Conservation (phyloP, 1,140 invertebrate genomes). For the Apis florea region DNA sequence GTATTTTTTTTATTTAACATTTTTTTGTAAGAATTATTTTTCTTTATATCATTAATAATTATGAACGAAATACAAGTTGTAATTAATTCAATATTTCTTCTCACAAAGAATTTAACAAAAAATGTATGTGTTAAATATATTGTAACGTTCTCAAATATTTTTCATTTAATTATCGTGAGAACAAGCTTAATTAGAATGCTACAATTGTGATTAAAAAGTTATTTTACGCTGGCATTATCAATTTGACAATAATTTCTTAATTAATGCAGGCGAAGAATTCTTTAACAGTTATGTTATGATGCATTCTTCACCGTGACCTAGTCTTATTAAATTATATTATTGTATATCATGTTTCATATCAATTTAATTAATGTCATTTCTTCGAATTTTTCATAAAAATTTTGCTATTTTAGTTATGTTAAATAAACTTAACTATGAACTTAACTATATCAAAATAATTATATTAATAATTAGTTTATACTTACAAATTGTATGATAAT, state of each 20-base stretch:
- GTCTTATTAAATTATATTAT: constrained; percentile 22
- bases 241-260: constrained; percentile 39
- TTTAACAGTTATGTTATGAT: constrained; percentile 39
- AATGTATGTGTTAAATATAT: not conserved
- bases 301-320: constrained; percentile 25
- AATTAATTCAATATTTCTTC: not conserved
- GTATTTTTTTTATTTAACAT: not conserved
- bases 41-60: not conserved
- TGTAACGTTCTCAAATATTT: constrained; percentile 12
- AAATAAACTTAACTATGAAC: not conserved
- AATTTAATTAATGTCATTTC: constrained; percentile 20
- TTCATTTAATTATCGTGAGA: constrained; percentile 45
- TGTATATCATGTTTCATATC: constrained; percentile 34
- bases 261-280: constrained; percentile 36
- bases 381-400: not conserved
- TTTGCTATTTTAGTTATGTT: not conserved
- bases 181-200: constrained; percentile 22
- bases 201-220: constrained; percentile 4
- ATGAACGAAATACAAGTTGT: not conserved
- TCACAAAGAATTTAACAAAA: not conserved
- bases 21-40: not conserved
- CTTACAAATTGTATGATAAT: not conserved
- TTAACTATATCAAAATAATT: too few relatives aligned
- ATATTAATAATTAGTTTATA: too few relatives aligned
- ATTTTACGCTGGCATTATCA: constrained; percentile 16